Evolutionary conservation across 2,113 vertebrate genomes (phyloP).

Genomic region (Cygnus buccinator): DNA sequence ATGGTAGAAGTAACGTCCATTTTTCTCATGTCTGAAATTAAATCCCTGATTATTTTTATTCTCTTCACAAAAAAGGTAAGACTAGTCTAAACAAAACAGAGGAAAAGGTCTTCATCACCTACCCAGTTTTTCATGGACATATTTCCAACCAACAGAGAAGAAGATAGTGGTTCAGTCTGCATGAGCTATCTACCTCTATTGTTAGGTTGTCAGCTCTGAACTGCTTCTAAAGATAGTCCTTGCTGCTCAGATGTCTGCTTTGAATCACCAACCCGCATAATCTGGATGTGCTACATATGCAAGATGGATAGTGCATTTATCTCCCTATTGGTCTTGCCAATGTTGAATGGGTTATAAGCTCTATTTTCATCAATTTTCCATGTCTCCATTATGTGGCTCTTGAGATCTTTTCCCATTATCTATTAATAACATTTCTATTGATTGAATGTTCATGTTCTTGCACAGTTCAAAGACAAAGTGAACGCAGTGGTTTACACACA

Average conservation of each 20-base stretch:
- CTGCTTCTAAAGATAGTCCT: not conserved
- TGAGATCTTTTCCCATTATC: not conserved
- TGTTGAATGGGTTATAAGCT: not conserved
- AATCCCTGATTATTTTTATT: not conserved
- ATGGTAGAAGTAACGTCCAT: not conserved
- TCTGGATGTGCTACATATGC: not conserved
- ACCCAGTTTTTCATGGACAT: accelerated
- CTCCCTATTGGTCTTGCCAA: not conserved
- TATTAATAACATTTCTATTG: conserved; percentile 40
- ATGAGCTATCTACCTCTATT: not conserved
- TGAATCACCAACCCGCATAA: not conserved
- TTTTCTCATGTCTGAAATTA: not conserved
- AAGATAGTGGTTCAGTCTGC: not conserved
- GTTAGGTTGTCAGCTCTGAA: not conserved
- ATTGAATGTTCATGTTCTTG: not conserved
- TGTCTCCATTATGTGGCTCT: conserved; percentile 1
- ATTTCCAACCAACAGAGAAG: not conserved
- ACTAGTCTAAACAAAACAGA: not conserved
- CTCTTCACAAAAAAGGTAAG: not conserved
- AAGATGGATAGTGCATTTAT: not conserved
- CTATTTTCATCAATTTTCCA: not conserved
- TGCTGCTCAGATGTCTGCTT: not conserved
- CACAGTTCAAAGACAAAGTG: conserved; percentile 7
- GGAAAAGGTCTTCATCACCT: not conserved
- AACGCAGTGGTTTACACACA: not conserved